Percentiles rank a stretch among this genome's conserved stretches.
These are phyloP conservation scores for Sardinella longiceps DNA, from an alignment of 2,797 vertebrate species.

Conservation along the genomic window DNA sequence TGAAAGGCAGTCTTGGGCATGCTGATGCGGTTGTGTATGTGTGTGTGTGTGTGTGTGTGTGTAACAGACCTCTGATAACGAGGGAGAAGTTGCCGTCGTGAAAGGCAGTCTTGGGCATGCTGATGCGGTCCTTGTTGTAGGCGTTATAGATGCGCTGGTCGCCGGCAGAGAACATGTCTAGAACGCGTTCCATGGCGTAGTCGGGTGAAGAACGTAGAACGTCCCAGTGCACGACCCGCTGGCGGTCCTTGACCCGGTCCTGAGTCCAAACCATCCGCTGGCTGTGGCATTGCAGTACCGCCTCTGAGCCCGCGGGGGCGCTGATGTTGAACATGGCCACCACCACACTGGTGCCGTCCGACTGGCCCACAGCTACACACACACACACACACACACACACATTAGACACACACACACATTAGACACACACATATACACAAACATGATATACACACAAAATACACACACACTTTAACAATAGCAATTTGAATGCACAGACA, in stretches of 20 bases:
- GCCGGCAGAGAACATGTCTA: slow-evolving; percentile 92
- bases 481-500: too few relatives aligned
- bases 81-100: slow-evolving; percentile 93
- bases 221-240: slow-evolving; percentile 95
- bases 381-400: neutral
- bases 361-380: slow-evolving; percentile 65
- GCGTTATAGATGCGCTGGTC: slow-evolving; percentile 87
- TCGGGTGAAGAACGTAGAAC: slow-evolving; percentile 68
- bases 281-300: slow-evolving; percentile 87
- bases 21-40: too few relatives aligned
- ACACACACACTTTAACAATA: too few relatives aligned
- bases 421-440: too few relatives aligned
- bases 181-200: slow-evolving; percentile 78
- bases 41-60: neutral
- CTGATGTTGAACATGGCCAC: slow-evolving; percentile 83
- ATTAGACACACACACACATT: neutral
- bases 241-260: slow-evolving; percentile 85
- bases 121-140: slow-evolving; percentile 80
- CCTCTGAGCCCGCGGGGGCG: slow-evolving; percentile 71
- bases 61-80: slow-evolving; percentile 83
- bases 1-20: too few relatives aligned
- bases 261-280: slow-evolving; percentile 92
- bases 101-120: slow-evolving; percentile 81
- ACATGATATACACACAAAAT: too few relatives aligned
- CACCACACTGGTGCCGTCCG: slow-evolving; percentile 75